Base-by-base conservation (phyloP, 2,797 vertebrate genomes). In the Synaphobranchus kaupii region DNA sequence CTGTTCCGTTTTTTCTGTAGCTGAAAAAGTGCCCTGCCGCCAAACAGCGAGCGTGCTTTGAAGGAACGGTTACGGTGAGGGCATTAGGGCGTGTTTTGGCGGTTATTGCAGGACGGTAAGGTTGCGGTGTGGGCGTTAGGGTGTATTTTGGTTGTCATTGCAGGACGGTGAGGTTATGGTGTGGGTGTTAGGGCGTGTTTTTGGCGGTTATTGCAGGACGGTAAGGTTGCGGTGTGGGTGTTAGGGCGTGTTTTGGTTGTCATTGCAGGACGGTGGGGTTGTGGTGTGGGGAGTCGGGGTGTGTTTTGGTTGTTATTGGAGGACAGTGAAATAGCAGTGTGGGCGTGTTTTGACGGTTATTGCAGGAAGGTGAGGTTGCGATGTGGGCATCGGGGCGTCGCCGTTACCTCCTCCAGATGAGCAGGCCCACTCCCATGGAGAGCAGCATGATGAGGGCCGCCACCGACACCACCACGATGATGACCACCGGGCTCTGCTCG, bases 321-420 rank as follows among this genome's bases (percentile, higher is more conserved):
- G 56, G 50, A 84, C 54, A 56, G 54, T 84, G 15, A 34, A 17
- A 28, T 60, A 54, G 54, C 34, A 48, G 58, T 84, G 58, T 34
- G 31, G 28, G 52, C 13, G 52, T 63, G 58, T 78, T 76, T 39
- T 86, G 47, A 0, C 8, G 50, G 68, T 28, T 44, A 71, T 48
- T 48, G 39, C 39, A 39, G 39, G 39, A 39, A 4, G 28, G 68
- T 31, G 12, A 20, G 73, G 34, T 34, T 1, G 80, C n/a, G 28
- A 78, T 68, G 50, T 34, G 17, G 15, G 9, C 15, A 15, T 39
- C 6, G 44, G 50, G 31, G 0, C 7, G 4, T 17, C 0, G 10
- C 0, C 4, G 92, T 92, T 96, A 99, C 98, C 98, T 98, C 93
- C 96, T 97, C 98, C 98, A 99, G 91, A 98, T 93, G 92, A 97